These are phyloP conservation scores for Cardinalis cardinalis DNA, from an alignment of 2,113 vertebrate species.

Conservation along the genomic window DNA sequence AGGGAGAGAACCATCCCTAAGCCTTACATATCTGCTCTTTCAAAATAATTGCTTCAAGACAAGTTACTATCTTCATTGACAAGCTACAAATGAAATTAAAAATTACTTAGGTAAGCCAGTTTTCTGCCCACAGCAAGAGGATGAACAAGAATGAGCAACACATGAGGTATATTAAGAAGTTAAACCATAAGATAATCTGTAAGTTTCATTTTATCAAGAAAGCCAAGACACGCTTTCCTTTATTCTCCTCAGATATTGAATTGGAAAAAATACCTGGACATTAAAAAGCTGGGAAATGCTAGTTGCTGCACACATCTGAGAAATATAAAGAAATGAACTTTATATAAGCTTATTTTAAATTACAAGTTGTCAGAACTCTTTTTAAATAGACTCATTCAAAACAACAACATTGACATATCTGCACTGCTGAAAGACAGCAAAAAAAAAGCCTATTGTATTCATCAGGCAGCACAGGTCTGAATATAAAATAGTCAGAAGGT, in stretches of 20 bases:
- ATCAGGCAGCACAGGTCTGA: fast-evolving
- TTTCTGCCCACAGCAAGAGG: background rate
- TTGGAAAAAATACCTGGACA: background rate
- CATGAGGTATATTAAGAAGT: background rate
- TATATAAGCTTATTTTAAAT: background rate
- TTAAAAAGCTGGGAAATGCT: background rate
- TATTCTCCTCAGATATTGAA: background rate
- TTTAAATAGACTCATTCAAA: background rate
- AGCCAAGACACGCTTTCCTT: background rate
- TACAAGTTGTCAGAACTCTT: background rate
- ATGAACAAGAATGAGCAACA: background rate
- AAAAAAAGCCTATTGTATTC: background rate
- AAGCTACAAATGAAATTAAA: background rate
- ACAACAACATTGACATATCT: background rate
- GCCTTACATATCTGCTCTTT: background rate
- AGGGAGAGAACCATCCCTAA: background rate
- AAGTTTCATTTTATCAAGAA: background rate
- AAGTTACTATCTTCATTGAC: background rate
- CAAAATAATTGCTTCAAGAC: background rate
- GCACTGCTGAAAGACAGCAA: background rate
- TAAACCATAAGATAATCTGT: background rate
- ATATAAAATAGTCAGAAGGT: background rate
- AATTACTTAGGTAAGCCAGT: background rate
- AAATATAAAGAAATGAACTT: background rate
- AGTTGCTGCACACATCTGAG: background rate